Percentiles rank a stretch among this genome's conserved stretches.
Conservation (phyloP, 2,888 invertebrate genomes). For the Tolmerus cingulatus region DNA sequence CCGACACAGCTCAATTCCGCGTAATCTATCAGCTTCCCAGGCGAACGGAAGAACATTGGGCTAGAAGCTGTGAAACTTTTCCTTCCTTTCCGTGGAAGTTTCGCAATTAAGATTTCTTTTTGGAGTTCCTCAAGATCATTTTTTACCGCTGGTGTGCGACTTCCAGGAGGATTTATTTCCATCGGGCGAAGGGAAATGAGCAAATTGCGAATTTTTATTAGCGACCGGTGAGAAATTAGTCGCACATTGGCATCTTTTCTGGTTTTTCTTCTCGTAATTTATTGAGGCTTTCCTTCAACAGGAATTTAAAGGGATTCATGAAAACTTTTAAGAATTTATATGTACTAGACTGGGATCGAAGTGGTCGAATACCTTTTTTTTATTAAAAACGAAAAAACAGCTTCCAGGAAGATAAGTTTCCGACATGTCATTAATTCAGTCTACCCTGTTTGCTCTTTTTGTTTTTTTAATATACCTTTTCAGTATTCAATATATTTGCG, state of each 20-base stretch:
- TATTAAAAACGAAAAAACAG: neutral
- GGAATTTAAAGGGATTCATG: neutral
- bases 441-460: neutral
- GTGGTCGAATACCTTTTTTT: neutral
- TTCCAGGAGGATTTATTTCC: neutral
- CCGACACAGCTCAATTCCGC: neutral
- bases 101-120: conserved; percentile 21
- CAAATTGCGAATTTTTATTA: neutral
- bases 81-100: neutral
- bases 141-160: neutral
- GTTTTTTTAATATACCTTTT: neutral
- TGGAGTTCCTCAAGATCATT: neutral
- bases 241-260: neutral
- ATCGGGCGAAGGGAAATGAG: neutral
- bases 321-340: neutral
- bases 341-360: neutral
- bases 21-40: conserved; percentile 18
- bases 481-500: neutral
- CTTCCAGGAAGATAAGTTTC: neutral
- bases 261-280: neutral
- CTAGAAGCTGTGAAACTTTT: conserved; percentile 3
- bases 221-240: neutral
- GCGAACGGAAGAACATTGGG: neutral
- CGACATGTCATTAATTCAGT: neutral
- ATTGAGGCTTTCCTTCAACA: neutral